A percentile compares a stretch with the other conserved stretches of the same genome.
phyloP scores from a whole-genome alignment of 2,113 vertebrate species.

The Chamaea fasciata region DNA sequence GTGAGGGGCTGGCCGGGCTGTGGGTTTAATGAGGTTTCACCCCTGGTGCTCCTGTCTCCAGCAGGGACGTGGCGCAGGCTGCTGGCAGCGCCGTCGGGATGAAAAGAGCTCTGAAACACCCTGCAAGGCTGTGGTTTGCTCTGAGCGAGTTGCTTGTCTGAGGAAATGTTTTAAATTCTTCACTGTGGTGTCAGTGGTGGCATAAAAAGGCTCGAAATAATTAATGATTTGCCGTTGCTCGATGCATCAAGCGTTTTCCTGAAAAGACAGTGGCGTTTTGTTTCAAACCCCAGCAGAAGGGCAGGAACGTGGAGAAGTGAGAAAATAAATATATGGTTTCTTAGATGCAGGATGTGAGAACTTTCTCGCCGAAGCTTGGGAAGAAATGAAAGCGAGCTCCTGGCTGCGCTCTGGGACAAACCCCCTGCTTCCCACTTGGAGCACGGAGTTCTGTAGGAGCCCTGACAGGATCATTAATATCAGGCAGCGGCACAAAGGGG shows the following conservation, averaged over 20 bases:
- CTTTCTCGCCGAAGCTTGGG: background rate
- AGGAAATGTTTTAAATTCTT: conserved; percentile 29
- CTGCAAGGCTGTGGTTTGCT: background rate
- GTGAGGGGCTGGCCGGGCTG: background rate
- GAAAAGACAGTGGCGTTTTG: background rate
- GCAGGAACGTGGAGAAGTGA: background rate
- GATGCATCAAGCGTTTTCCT: background rate
- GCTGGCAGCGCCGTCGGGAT: rapidly evolving
- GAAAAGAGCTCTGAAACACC: background rate
- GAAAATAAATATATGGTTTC: background rate
- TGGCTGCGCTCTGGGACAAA: background rate
- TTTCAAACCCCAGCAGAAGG: background rate
- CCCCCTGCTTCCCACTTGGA: background rate
- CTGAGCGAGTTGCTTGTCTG: conserved; percentile 1
- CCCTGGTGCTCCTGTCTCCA: background rate
- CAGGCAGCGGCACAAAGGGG: background rate
- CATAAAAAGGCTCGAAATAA: conserved; percentile 11
- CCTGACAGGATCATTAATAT: conserved; percentile 9
- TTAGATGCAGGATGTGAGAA: background rate
- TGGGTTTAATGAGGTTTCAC: rapidly evolving
- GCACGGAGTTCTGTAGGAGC: background rate
- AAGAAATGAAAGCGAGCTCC: background rate
- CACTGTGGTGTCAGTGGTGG: background rate
- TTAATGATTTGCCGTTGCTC: background rate
- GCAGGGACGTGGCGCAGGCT: rapidly evolving